Evolutionary conservation across 2,797 vertebrate genomes (phyloP).

Genomic region (Distichodus sexfasciatus): DNA sequence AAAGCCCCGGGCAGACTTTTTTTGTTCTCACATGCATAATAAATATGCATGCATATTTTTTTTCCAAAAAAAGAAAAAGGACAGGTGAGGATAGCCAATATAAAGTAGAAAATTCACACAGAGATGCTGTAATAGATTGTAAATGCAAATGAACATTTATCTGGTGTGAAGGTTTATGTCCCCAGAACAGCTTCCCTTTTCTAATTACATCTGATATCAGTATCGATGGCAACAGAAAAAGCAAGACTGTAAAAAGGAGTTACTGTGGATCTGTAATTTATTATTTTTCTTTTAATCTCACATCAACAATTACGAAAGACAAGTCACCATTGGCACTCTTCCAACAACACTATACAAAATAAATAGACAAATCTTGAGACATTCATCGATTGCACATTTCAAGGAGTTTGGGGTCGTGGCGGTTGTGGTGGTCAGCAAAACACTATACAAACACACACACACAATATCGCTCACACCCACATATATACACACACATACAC

Average conservation of each 20-base stretch:
- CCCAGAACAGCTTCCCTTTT: neutral
- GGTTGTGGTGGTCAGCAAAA: slow-evolving; percentile 52
- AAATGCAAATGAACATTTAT: neutral
- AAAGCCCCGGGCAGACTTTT: neutral
- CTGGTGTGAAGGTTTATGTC: neutral
- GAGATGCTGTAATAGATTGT: neutral
- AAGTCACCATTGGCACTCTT: slow-evolving; percentile 73
- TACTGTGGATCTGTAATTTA: slow-evolving; percentile 43
- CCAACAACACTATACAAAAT: slow-evolving; percentile 73
- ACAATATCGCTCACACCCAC: slow-evolving; percentile 55
- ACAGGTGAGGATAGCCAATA: slow-evolving; percentile 39
- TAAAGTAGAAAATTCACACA: neutral
- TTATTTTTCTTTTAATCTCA: slow-evolving; percentile 68
- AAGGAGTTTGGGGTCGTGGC: slow-evolving; percentile 47
- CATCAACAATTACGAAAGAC: slow-evolving; percentile 72
- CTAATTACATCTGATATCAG: neutral
- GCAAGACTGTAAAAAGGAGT: slow-evolving; percentile 48
- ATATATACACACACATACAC: slow-evolving; percentile 25
- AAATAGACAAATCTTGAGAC: slow-evolving; percentile 71
- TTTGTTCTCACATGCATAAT: slow-evolving; percentile 36
- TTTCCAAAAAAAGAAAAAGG: slow-evolving; percentile 35
- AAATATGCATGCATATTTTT: slow-evolving; percentile 28
- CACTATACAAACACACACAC: slow-evolving; percentile 42
- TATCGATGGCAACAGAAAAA: slow-evolving; percentile 43
- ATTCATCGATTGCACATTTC: slow-evolving; percentile 72